Evolutionary conservation across 2,888 invertebrate genomes (phyloP).

Genomic region (Fragum whitleyi): DNA sequence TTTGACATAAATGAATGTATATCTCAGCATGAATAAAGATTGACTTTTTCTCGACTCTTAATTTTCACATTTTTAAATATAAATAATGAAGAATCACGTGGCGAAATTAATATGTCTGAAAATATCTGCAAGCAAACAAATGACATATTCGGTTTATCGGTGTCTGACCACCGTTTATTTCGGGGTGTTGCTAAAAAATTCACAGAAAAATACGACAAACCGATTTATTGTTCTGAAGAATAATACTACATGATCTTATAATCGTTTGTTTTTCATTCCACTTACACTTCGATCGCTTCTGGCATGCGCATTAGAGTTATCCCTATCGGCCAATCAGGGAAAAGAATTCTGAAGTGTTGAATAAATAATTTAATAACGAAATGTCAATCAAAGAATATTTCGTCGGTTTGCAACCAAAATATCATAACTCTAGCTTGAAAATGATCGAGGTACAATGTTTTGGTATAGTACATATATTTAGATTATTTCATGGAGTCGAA

Average conservation of each 20-base stretch:
- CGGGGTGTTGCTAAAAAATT: conserved; percentile 16
- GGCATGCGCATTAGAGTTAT: conserved; percentile 20
- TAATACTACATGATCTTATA: conserved; percentile 14
- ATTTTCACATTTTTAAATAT: neutral
- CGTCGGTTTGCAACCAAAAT: no score
- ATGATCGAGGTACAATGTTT: no score
- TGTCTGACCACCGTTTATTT: neutral
- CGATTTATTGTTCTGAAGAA: conserved; percentile 14
- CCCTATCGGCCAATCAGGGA: conserved; percentile 12
- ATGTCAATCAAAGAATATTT: conserved; percentile 29
- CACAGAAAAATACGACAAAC: conserved; percentile 23
- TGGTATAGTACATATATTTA: neutral
- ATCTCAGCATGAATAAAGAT: no score
- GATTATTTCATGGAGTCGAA: conserved; percentile 17
- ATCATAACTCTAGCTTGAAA: no score
- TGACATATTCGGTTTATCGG: neutral
- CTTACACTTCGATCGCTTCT: neutral
- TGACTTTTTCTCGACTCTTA: neutral
- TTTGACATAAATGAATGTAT: no score
- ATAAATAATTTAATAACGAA: conserved; percentile 30
- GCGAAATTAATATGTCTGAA: neutral
- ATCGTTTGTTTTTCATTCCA: conserved; percentile 32
- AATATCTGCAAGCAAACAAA: neutral
- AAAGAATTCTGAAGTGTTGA: conserved; percentile 19
- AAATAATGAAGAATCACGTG: neutral